phyloP scores from a whole-genome alignment of 2,888 invertebrate genomes.

The Cryptus armator region DNA sequence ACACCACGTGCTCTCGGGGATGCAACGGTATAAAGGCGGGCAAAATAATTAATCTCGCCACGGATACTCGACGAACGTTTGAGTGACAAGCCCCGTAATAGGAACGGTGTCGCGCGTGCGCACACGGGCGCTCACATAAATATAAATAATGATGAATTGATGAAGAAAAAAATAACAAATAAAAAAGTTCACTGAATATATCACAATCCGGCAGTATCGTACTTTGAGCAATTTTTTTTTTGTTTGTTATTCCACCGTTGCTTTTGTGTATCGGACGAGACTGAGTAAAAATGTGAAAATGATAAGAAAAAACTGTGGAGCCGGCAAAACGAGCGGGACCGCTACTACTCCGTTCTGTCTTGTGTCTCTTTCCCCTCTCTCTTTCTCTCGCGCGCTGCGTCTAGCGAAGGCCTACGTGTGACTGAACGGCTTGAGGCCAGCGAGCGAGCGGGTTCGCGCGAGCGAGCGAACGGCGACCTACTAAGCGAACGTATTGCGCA shows the following conservation, averaged over 20 bases:
- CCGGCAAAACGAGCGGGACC: constrained; percentile 48
- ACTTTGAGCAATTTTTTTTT: not conserved
- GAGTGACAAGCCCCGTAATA: constrained; percentile 22
- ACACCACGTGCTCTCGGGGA: constrained; percentile 52
- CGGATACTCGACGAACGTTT: not conserved
- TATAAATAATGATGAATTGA: not conserved
- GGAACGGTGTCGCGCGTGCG: constrained; percentile 24
- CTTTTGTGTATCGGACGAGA: not conserved
- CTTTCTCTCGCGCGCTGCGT: constrained; percentile 59
- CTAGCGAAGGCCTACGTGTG: constrained; percentile 72
- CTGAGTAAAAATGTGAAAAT: constrained; percentile 12
- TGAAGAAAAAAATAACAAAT: constrained; percentile 17
- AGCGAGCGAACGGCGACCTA: constrained; percentile 75
- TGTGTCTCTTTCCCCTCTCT: constrained; percentile 43
- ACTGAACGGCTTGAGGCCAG: constrained; percentile 70
- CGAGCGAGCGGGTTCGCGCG: constrained; percentile 74
- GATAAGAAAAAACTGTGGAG: constrained; percentile 39
- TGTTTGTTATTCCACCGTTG: constrained; percentile 2
- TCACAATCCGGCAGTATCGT: not conserved
- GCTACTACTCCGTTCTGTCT: constrained; percentile 60
- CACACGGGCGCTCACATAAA: constrained; percentile 45
- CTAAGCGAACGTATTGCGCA: constrained; percentile 73
- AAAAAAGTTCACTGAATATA: constrained; percentile 38
- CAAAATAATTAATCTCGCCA: constrained; percentile 16
- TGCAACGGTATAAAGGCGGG: constrained; percentile 11